phyloP scores from a whole-genome alignment of 1,140 invertebrate species.

The Cotesia glomerata region DNA sequence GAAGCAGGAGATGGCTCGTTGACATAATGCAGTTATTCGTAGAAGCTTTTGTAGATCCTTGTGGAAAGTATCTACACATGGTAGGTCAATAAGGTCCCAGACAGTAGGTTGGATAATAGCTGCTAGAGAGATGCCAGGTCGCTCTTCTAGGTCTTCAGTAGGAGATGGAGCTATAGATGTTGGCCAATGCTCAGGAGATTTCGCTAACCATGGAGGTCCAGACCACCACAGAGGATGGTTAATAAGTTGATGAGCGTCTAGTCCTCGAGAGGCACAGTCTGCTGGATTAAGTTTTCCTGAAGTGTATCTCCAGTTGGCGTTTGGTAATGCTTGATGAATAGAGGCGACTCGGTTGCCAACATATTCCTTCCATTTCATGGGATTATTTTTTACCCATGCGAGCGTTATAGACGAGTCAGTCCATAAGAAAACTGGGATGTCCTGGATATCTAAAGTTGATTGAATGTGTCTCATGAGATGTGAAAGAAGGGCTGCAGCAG shows the following conservation, averaged over 20 bases:
- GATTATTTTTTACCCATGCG: slow-evolving; percentile 43
- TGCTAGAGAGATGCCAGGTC: neutral
- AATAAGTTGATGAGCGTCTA: slow-evolving; percentile 35
- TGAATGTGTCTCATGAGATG: neutral
- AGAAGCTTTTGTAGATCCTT: too few relatives aligned
- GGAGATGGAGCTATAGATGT: neutral
- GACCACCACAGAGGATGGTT: slow-evolving; percentile 37
- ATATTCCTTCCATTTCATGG: slow-evolving; percentile 43
- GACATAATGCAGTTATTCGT: neutral
- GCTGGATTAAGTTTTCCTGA: slow-evolving; percentile 43
- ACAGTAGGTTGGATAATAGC: neutral
- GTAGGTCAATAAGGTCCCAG: too few relatives aligned
- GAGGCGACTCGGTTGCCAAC: slow-evolving; percentile 42
- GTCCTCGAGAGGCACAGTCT: slow-evolving; percentile 41
- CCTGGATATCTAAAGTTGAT: neutral
- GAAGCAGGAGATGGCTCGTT: neutral
- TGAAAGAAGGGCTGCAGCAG: neutral
- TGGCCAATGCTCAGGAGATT: slow-evolving; percentile 10
- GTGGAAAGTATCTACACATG: too few relatives aligned
- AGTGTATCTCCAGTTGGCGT: slow-evolving; percentile 29
- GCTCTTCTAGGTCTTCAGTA: neutral
- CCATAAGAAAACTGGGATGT: slow-evolving; percentile 1
- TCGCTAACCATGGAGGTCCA: slow-evolving; percentile 27
- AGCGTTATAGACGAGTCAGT: slow-evolving; percentile 29
- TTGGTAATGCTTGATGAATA: slow-evolving; percentile 37